A percentile compares a stretch with the other conserved stretches of the same genome.
phyloP scores from a whole-genome alignment of 37 sponge, comb jelly and placozoan genomes.

The Amphimedon queenslandica region DNA sequence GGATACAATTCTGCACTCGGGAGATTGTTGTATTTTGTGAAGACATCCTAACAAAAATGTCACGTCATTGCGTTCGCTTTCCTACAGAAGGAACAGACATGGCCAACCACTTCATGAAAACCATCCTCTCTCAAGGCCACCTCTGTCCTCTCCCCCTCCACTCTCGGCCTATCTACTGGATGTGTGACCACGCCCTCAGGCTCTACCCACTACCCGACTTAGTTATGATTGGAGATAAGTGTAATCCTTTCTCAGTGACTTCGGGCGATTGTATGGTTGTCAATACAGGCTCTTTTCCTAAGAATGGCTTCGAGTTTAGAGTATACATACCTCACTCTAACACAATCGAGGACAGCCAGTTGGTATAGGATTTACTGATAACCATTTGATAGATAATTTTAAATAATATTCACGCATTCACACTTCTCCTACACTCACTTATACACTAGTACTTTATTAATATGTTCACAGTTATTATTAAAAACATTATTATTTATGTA shows the following conservation, averaged over 20 bases:
- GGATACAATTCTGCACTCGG: slow-evolving; percentile 92
- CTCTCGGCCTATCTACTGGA: slow-evolving; percentile 92
- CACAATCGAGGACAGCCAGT: slow-evolving; percentile 89
- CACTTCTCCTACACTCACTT: too few species aligned
- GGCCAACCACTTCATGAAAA: slow-evolving; percentile 80
- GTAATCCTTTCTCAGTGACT: slow-evolving; percentile 75
- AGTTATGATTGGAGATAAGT: slow-evolving; percentile 89
- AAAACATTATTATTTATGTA: too few species aligned
- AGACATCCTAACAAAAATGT: slow-evolving; percentile 89
- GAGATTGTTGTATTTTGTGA: slow-evolving; percentile 96
- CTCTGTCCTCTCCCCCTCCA: slow-evolving; percentile 96
- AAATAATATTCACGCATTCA: too few species aligned
- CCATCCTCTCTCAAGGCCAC: slow-evolving; percentile 89
- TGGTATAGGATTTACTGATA: too few species aligned
- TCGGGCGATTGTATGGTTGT: slow-evolving; percentile 47
- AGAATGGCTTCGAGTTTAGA: slow-evolving; percentile 87
- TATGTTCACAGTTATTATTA: too few species aligned
- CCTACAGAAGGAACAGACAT: slow-evolving; percentile 65
- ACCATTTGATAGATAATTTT: too few species aligned
- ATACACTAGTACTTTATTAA: too few species aligned
- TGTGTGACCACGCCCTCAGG: slow-evolving; percentile 80
- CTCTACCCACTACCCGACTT: slow-evolving; percentile 96
- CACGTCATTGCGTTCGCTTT: slow-evolving; percentile 85
- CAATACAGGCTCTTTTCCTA: slow-evolving; percentile 88
- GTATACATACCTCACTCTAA: slow-evolving; percentile 76